A percentile compares a stretch with the other conserved stretches of the same genome.
Evolutionary conservation across 2,888 invertebrate species (phyloP).

Genomic region (Xanthostigma xanthostigma): DNA sequence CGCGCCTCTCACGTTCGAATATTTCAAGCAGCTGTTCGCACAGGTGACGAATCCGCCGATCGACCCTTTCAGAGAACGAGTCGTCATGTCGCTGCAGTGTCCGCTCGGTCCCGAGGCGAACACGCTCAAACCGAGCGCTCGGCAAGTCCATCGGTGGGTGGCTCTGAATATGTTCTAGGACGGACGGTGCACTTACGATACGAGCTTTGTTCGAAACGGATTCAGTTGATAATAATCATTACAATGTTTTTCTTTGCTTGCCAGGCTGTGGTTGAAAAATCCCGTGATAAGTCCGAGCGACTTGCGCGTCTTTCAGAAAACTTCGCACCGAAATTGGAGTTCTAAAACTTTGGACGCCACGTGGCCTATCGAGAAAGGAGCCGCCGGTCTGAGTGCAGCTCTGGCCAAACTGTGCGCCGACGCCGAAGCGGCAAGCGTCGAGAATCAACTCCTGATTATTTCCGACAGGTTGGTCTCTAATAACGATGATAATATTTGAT

Average conservation of each 20-base stretch:
- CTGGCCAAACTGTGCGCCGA: constrained; percentile 65
- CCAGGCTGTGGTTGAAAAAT: constrained; percentile 70
- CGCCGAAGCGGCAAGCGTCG: constrained; percentile 51
- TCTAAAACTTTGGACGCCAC: constrained; percentile 64
- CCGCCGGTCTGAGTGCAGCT: constrained; percentile 61
- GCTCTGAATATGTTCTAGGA: too few relatives aligned
- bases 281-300: constrained; percentile 89
- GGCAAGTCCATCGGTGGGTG: constrained; percentile 40
- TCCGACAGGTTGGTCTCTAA: constrained; percentile 42
- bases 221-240: background rate
- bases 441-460: constrained; percentile 70
- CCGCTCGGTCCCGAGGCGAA: constrained; percentile 95
- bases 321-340: constrained; percentile 77
- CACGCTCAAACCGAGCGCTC: constrained; percentile 74
- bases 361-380: constrained; percentile 62
- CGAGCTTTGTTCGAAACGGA: background rate
- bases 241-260: background rate
- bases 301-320: constrained; percentile 71
- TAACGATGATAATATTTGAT: too few relatives aligned
- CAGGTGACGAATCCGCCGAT: constrained; percentile 99
- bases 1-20: constrained; percentile 89
- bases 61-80: constrained; percentile 96
- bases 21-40: constrained; percentile 98
- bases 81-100: constrained; percentile 95
- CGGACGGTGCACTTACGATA: background rate